Evolutionary conservation across 2,888 invertebrate species (phyloP), one percentile per base, ranked within the genome.

Genomic region (Drosophila nr. fundita): DNA sequence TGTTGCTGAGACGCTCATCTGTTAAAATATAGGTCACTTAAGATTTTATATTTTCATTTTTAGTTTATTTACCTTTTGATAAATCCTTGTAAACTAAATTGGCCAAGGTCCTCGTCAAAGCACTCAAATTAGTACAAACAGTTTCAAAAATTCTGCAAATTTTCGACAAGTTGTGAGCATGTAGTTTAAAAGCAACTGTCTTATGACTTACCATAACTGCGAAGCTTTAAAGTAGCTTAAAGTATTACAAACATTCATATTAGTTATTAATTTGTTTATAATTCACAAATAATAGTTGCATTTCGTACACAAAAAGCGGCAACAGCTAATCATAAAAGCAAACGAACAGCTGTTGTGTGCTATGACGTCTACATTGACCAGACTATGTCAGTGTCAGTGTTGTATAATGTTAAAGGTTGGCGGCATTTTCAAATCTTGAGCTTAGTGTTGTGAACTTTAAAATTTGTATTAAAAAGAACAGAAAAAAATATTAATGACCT

Each of bases 31-130:
- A 45, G 8, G 15, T 24, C 15, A 42, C 7, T 21, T n/a, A 11
- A 10, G 4, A 24, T n/a, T 42, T 6, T 6, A 27, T 8, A 21
- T 13, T 15, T 11, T 4, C 15, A 27, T 11, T 10, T 6, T 10
- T 13, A 1, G 30, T 27, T 24, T n/a, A 13, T 18, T 29, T 53
- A 62, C 60, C 34, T 24, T 59, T 65, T 50, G 93, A 93, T 49
- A 95, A 87, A 83, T 95, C 94, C 53, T 94, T 91, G 80, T 94
- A 95, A 4, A 95, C 94, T 78, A 94, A 94, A 59, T 93, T 92
- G 1, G 94, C 94, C 73, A 94, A 89, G 2, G 93, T 92, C 21
- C 94, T 93, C 78, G 93, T 93, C 27, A 92, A 83, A 71, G 92
- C 92, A n/a, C 8, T 54, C 2, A 75, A 59, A 77, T 94, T 90